A percentile compares a stretch with the other conserved stretches of the same genome.
Evolutionary conservation across 2,113 vertebrate genomes (phyloP).

Genomic region (Sterrhoptilus dennistouni): DNA sequence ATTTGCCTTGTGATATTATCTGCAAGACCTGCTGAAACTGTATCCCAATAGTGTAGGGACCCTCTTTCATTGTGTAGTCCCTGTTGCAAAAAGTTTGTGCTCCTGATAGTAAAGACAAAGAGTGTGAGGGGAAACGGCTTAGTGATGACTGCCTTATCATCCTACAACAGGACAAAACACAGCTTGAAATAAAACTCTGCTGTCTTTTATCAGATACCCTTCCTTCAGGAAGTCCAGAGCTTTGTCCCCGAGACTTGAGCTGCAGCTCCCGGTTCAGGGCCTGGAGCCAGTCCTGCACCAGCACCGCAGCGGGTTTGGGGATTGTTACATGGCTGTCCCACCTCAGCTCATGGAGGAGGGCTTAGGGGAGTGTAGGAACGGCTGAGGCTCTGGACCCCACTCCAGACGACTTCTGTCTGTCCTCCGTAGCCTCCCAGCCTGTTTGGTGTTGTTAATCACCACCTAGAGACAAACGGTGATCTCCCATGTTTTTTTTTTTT

Average conservation of each 20-base stretch:
- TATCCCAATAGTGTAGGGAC: neutral
- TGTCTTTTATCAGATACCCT: neutral
- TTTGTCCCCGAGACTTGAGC: neutral
- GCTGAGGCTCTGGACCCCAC: neutral
- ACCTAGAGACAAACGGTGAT: neutral
- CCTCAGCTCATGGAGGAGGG: rapidly evolving
- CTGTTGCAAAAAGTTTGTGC: neutral
- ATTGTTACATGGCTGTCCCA: neutral
- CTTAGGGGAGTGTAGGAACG: neutral
- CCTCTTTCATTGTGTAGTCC: neutral
- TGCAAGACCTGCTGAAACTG: slow-evolving; percentile 13
- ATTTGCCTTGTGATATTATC: slow-evolving; percentile 50
- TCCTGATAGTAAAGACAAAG: slow-evolving; percentile 12
- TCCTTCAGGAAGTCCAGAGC: neutral
- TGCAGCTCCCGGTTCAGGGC: neutral
- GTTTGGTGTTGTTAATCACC: neutral
- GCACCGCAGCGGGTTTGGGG: neutral
- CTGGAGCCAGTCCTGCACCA: neutral
- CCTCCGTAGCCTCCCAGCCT: neutral
- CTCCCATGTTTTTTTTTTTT: neutral
- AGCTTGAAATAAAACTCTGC: neutral
- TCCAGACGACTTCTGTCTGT: neutral
- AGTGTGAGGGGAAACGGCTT: neutral
- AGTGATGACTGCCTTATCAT: neutral
- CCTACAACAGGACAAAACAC: neutral